Percentiles rank a stretch among this genome's conserved stretches.
Evolutionary conservation across 2,113 vertebrate genomes (phyloP).

Genomic region (Montifringilla adamsi): DNA sequence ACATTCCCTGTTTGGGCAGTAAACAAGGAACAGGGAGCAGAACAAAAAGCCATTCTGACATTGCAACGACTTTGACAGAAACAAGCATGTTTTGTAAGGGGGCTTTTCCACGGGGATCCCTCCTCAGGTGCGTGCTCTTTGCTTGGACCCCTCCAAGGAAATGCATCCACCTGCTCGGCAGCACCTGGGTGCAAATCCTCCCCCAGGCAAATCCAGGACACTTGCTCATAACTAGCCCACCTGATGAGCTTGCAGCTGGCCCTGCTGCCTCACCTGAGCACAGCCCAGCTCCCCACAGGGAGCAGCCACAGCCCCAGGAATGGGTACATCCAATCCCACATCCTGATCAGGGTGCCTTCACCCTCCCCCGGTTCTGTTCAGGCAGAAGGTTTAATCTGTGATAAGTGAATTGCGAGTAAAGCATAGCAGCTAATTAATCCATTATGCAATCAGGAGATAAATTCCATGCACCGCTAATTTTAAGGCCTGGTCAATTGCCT

Average conservation of each 20-base stretch:
- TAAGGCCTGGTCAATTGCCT: background rate
- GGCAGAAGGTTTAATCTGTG: background rate
- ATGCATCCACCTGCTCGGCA: background rate
- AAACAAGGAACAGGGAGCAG: background rate
- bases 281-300: background rate
- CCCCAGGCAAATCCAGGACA: constrained; percentile 73
- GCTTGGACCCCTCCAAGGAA: background rate
- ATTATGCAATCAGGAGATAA: background rate
- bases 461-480: background rate
- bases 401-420: background rate
- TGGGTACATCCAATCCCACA: background rate
- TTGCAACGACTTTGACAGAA: background rate
- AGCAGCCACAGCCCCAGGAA: background rate
- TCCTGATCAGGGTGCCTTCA: background rate
- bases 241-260: background rate
- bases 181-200: background rate
- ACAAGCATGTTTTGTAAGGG: background rate
- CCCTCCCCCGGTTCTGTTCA: background rate
- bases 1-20: background rate
- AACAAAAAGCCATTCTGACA: background rate
- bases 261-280: background rate
- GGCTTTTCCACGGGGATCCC: background rate
- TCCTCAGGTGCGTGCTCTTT: background rate
- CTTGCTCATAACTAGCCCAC: constrained; percentile 74
- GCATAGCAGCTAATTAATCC: background rate